Percentiles rank a stretch among this genome's conserved stretches.
Evolutionary conservation across 2,888 invertebrate species (phyloP).

Genomic region (Sipha maydis): DNA sequence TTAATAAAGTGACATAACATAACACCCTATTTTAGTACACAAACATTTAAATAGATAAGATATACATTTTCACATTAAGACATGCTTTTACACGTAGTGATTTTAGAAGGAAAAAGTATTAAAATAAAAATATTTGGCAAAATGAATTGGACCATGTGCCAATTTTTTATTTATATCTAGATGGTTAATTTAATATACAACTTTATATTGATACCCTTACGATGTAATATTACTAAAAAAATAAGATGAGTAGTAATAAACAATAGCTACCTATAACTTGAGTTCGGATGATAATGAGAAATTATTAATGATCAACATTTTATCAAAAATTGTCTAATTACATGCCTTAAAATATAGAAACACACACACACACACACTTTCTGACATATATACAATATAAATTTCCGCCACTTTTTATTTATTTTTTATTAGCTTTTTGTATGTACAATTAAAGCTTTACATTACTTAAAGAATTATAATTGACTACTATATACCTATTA

Average conservation of each 20-base stretch:
- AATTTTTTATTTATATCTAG: constrained; percentile 18
- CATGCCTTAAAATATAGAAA: no score
- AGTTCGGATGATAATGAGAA: no score
- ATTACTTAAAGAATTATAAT: no score
- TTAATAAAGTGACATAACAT: background rate
- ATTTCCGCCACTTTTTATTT: no score
- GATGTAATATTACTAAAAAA: background rate
- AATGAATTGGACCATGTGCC: constrained; percentile 7
- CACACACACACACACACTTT: no score
- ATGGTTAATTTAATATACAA: background rate
- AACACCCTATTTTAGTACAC: background rate
- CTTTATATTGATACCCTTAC: background rate
- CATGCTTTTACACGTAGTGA: background rate
- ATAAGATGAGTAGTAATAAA: background rate
- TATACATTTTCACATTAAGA: background rate
- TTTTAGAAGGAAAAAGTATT: constrained; percentile 5
- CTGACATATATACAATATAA: no score
- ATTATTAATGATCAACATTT: no score
- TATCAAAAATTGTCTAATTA: no score
- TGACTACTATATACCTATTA: no score
- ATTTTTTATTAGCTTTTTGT: no score
- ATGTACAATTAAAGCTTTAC: no score
- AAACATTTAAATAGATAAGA: background rate
- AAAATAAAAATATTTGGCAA: constrained; percentile 49
- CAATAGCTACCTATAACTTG: background rate